These are phyloP conservation scores for Pangasius sanitwongsei DNA, from an alignment of 2,797 vertebrate species.

Conservation along the genomic window DNA sequence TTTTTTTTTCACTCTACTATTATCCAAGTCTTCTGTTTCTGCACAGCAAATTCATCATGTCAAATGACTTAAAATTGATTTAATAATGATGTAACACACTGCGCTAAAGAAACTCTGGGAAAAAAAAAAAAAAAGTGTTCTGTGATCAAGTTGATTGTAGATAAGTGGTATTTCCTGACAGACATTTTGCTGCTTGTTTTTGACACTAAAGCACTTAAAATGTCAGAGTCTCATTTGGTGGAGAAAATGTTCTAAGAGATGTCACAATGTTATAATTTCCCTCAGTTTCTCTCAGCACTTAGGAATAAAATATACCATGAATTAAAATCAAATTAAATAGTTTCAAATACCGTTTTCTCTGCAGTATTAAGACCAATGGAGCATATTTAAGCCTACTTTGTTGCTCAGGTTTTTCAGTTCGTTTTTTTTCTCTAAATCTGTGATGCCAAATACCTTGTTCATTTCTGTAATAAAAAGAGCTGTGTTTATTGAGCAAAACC, in stretches of 20 bases:
- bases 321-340: not conserved
- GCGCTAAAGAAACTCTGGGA: not conserved
- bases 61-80: not conserved
- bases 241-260: not conserved
- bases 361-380: not conserved
- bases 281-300: conserved; percentile 5
- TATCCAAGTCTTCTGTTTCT: not conserved
- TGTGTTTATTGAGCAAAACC: not conserved
- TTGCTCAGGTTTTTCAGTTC: not conserved
- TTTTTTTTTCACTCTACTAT: not conserved
- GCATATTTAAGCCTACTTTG: not conserved
- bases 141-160: conserved; percentile 5
- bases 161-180: conserved; percentile 27
- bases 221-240: conserved; percentile 2
- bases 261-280: conserved; percentile 20
- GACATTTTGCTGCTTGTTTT: conserved; percentile 11
- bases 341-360: not conserved
- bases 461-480: not conserved
- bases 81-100: not conserved
- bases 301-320: not conserved
- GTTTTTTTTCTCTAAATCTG: not conserved
- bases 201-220: conserved; percentile 25
- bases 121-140: not conserved
- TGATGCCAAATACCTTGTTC: not conserved
- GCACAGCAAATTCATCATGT: not conserved